phyloP scores from a whole-genome alignment of 2,797 vertebrate genomes.

The Lepilemur septentrionalis region DNA sequence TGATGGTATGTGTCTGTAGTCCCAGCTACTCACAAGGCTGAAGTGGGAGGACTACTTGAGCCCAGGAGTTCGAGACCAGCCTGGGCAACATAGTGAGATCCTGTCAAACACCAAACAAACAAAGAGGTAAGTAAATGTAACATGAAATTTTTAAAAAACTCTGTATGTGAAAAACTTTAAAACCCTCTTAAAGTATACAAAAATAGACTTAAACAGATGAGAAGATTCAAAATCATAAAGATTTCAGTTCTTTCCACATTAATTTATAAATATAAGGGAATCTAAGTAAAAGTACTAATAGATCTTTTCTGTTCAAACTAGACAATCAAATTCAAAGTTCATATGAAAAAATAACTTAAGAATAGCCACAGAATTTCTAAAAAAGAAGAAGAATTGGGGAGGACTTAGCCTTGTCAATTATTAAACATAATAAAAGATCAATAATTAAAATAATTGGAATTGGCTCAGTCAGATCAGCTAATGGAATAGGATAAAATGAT shows the following conservation, averaged over 20 bases:
- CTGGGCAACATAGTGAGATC: neutral
- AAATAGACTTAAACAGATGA: neutral
- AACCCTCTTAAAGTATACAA: neutral
- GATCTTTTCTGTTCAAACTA: neutral
- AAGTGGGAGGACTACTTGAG: neutral
- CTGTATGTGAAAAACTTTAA: neutral
- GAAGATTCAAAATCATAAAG: constrained; percentile 1
- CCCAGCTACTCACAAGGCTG: neutral
- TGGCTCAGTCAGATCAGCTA: neutral
- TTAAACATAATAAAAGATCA: neutral
- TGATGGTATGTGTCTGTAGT: neutral
- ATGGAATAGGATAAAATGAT: neutral
- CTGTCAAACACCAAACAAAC: neutral
- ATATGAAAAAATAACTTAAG: neutral
- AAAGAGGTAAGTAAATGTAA: neutral
- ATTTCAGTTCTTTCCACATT: neutral
- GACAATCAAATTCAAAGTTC: neutral
- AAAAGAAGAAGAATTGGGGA: neutral
- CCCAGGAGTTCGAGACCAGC: neutral
- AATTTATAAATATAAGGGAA: neutral
- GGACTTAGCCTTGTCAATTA: neutral
- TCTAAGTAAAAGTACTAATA: neutral
- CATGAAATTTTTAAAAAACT: neutral
- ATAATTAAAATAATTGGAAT: neutral
- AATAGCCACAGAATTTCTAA: neutral